phyloP scores from a whole-genome alignment of 2,888 invertebrate species.

The Latrodectus elegans region DNA sequence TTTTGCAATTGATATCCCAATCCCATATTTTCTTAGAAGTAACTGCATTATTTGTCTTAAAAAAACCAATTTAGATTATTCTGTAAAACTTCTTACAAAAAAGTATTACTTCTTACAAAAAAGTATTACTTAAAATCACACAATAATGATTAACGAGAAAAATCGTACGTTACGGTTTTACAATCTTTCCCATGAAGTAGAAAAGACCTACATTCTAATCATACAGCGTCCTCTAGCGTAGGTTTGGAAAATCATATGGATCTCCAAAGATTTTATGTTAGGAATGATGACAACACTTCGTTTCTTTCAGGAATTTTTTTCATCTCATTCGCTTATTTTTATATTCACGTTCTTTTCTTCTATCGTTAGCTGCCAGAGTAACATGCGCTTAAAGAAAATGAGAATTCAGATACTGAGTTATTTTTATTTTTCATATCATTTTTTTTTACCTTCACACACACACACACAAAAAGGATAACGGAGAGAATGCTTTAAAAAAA shows the following conservation, averaged over 20 bases:
- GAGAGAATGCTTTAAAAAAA: slow-evolving; percentile 22
- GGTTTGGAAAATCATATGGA: slow-evolving; percentile 11
- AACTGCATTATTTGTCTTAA: too few relatives aligned
- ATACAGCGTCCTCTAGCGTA: slow-evolving; percentile 50
- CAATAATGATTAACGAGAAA: not conserved
- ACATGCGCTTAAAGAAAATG: slow-evolving; percentile 62
- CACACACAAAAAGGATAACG: slow-evolving; percentile 14
- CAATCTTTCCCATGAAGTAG: slow-evolving; percentile 39
- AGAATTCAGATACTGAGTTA: slow-evolving; percentile 58
- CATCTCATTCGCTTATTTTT: slow-evolving; percentile 44
- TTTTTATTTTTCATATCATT: slow-evolving; percentile 35
- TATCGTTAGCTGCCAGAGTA: slow-evolving; percentile 42
- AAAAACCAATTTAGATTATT: too few relatives aligned
- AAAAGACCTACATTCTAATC: slow-evolving; percentile 13
- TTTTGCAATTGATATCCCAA: too few relatives aligned
- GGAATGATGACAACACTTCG: slow-evolving; percentile 52
- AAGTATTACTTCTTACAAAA: too few relatives aligned
- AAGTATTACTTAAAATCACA: not conserved
- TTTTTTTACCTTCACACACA: slow-evolving; percentile 12
- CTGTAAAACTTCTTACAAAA: too few relatives aligned
- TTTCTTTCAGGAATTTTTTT: slow-evolving; percentile 24
- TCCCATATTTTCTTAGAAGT: too few relatives aligned
- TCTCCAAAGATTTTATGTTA: slow-evolving; percentile 29
- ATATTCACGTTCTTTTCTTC: slow-evolving; percentile 24
- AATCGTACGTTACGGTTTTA: slow-evolving; percentile 8